phyloP scores from a whole-genome alignment of 2,113 vertebrate genomes.

The Mus musculus region DNA sequence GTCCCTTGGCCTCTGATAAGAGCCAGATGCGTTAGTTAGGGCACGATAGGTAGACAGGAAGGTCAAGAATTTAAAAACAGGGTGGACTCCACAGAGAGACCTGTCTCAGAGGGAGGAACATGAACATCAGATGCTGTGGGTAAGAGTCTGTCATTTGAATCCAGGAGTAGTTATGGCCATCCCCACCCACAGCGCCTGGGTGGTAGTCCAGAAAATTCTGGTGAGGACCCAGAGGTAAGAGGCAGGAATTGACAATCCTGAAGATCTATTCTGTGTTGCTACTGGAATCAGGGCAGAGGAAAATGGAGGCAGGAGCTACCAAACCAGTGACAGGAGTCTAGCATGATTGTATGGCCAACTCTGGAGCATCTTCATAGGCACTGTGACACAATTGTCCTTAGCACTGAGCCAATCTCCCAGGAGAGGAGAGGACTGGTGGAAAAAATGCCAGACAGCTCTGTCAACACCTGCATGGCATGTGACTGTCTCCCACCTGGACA shows the following conservation, averaged over 20 bases:
- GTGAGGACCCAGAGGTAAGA: background rate
- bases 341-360: background rate
- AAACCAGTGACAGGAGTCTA: background rate
- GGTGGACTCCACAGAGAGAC: background rate
- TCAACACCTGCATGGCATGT: background rate
- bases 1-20: conserved; percentile 58
- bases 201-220: background rate
- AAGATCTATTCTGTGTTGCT: background rate
- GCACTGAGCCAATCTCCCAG: background rate
- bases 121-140: background rate
- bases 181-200: background rate
- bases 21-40: background rate
- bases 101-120: background rate
- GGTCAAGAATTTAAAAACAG: background rate
- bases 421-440: background rate
- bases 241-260: background rate
- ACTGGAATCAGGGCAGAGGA: background rate
- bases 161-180: background rate
- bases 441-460: background rate
- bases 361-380: background rate
- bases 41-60: background rate
- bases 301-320: background rate
- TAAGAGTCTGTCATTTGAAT: background rate
- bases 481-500: background rate
- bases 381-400: background rate